Evolutionary conservation across 1,140 invertebrate genomes (phyloP).

Genomic region (Elymnias hypermnestra): DNA sequence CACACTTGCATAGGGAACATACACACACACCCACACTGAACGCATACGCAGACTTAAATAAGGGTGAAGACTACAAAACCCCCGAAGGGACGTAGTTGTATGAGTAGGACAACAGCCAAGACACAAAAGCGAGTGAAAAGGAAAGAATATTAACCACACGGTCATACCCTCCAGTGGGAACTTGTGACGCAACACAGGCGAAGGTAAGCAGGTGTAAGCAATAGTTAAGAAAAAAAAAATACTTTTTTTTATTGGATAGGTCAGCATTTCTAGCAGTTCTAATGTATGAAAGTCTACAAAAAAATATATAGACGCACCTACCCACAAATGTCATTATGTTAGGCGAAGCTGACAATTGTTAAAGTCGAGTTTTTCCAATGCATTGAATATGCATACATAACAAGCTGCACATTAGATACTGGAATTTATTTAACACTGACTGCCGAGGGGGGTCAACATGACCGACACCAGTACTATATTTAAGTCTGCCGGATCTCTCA

Average conservation of each 20-base stretch:
- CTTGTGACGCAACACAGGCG: conserved; percentile 52
- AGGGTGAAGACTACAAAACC: conserved; percentile 65
- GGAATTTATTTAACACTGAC: no score
- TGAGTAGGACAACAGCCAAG: conserved; percentile 12
- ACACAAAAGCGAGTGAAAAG: conserved; percentile 26
- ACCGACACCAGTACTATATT: no score
- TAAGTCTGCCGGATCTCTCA: no score
- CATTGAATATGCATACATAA: no score
- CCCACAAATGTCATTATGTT: not conserved
- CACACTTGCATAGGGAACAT: conserved; percentile 19
- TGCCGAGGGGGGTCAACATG: no score
- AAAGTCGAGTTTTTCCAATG: no score
- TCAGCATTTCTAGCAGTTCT: conserved; percentile 36
- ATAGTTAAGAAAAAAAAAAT: conserved; percentile 57
- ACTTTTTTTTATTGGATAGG: conserved; percentile 54
- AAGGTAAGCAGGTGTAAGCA: conserved; percentile 63
- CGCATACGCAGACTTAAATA: conserved; percentile 50
- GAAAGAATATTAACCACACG: conserved; percentile 36
- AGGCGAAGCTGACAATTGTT: not conserved
- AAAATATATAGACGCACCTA: not conserved
- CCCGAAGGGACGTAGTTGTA: conserved; percentile 32
- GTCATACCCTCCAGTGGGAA: conserved; percentile 50
- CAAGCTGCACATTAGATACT: no score
- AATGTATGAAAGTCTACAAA: conserved; percentile 5
- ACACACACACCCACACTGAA: conserved; percentile 38